These are phyloP conservation scores for Trichoplusia ni DNA, from an alignment of 1,140 invertebrate species.

Conservation along the genomic window DNA sequence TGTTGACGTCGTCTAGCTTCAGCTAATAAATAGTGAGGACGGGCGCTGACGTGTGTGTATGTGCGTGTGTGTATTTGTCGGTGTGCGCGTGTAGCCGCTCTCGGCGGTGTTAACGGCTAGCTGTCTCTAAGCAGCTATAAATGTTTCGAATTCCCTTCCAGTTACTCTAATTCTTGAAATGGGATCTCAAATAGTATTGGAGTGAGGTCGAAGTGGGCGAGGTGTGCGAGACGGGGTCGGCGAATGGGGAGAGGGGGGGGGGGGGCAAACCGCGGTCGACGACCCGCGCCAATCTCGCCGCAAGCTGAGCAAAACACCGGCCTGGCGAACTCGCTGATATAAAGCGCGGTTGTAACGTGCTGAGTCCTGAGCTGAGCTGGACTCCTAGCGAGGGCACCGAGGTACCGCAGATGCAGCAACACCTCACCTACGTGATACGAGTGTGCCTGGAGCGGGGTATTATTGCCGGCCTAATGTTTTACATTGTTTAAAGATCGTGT, in stretches of 20 bases:
- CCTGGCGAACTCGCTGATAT: not conserved
- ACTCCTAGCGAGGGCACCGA: no score
- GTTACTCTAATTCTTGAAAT: slow-evolving; percentile 20
- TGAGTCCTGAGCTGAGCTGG: no score
- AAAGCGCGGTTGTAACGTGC: no score
- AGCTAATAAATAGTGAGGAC: no score
- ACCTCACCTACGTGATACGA: no score
- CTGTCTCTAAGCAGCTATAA: not conserved
- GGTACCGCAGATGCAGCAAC: no score
- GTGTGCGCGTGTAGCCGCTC: not conserved
- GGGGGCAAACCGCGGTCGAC: not conserved
- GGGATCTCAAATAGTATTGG: slow-evolving; percentile 14
- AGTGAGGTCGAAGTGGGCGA: not conserved
- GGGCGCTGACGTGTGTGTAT: no score
- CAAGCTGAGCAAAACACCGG: not conserved
- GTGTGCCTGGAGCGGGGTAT: no score
- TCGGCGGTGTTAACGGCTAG: not conserved
- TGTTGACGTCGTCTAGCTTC: no score
- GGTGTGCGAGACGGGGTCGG: not conserved
- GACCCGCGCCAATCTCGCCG: not conserved
- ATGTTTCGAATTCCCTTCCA: slow-evolving; percentile 8
- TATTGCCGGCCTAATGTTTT: no score
- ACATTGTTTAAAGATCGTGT: no score
- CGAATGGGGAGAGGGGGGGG: not conserved
- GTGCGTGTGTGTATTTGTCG: no score